These are phyloP conservation scores for Macrobrachium nipponense DNA, from an alignment of 1,140 invertebrate species.

Conservation along the genomic window DNA sequence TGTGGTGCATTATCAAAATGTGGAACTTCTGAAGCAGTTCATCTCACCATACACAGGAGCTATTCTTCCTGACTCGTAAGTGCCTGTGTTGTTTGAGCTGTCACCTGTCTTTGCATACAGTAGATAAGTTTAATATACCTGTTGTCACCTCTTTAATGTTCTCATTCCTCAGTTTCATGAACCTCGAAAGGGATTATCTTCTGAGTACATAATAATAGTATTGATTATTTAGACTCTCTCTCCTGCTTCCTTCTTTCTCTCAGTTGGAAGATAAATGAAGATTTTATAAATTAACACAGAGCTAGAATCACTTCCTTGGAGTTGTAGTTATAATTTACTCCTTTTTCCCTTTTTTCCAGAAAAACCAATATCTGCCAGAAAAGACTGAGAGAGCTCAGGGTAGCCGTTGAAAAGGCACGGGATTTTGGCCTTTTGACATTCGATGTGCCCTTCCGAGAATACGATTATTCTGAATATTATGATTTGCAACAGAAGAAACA, in stretches of 20 bases:
- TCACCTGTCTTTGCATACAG: too few relatives aligned
- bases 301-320: too few relatives aligned
- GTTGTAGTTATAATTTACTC: too few relatives aligned
- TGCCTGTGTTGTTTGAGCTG: neutral
- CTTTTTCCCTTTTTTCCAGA: neutral
- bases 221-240: too few relatives aligned
- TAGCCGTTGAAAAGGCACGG: conserved; percentile 83
- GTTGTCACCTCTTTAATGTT: too few relatives aligned
- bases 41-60: conserved; percentile 85
- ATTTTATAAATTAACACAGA: too few relatives aligned
- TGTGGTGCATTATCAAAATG: conserved; percentile 86
- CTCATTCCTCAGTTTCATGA: too few relatives aligned
- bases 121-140: too few relatives aligned
- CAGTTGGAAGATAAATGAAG: too few relatives aligned
- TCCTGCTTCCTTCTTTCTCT: too few relatives aligned
- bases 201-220: too few relatives aligned
- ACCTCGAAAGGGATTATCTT: too few relatives aligned
- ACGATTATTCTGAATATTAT: conserved; percentile 83
- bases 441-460: conserved; percentile 83
- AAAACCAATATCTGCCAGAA: conserved; percentile 84
- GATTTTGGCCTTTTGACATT: conserved; percentile 83
- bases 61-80: conserved; percentile 70
- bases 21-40: conserved; percentile 88
- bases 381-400: conserved; percentile 78
- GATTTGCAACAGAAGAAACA: neutral